A percentile compares a stretch with the other conserved stretches of the same genome.
Conservation (phyloP, 2,888 invertebrate genomes). For the Limulus polyphemus region DNA sequence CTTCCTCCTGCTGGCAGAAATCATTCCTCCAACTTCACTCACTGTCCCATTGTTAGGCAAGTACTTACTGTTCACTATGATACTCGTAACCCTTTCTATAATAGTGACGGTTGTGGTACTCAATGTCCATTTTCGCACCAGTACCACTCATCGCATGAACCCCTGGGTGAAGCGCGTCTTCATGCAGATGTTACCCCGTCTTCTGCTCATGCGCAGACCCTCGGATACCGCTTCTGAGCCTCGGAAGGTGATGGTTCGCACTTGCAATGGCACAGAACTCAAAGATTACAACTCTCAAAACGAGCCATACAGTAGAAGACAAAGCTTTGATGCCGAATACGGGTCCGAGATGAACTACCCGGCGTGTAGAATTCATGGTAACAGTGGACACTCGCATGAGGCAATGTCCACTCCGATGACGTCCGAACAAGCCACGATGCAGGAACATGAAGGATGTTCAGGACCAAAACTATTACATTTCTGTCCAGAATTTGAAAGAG, state of each 20-base stretch:
- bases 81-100: constrained; percentile 28
- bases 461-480: constrained; percentile 17
- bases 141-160: constrained; percentile 44
- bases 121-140: constrained; percentile 27
- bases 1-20: constrained; percentile 40
- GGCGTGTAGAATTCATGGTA: constrained; percentile 14
- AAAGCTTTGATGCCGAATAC: constrained; percentile 15
- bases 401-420: no score
- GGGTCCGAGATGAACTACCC: constrained; percentile 9
- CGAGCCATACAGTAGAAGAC: constrained; percentile 9
- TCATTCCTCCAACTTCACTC: constrained; percentile 26
- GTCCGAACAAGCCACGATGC: background rate
- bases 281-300: constrained; percentile 27
- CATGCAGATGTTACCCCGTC: constrained; percentile 75
- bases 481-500: constrained; percentile 25
- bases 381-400: no score
- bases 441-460: constrained; percentile 10
- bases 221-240: constrained; percentile 36
- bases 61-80: constrained; percentile 29
- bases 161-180: constrained; percentile 77
- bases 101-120: constrained; percentile 30
- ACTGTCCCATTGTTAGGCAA: constrained; percentile 28
- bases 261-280: constrained; percentile 36
- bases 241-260: constrained; percentile 27
- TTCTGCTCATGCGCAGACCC: constrained; percentile 80